These are phyloP conservation scores for Anguilla marmorata DNA, from an alignment of 2,797 vertebrate genomes.

Conservation along the genomic window DNA sequence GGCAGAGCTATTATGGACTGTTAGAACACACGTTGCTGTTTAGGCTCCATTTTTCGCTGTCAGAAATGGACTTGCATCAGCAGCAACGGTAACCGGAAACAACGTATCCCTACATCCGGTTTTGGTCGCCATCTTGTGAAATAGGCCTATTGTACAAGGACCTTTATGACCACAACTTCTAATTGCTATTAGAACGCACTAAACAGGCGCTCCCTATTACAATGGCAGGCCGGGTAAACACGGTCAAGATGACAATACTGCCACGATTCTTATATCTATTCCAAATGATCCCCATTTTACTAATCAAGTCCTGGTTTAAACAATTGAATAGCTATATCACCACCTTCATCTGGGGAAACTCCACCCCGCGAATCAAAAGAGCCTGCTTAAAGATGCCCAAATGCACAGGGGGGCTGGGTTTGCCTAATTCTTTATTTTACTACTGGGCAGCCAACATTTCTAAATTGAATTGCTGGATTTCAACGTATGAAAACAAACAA, in stretches of 20 bases:
- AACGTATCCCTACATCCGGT: too few relatives aligned
- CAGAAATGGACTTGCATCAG: too few relatives aligned
- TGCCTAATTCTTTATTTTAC: constrained; percentile 21
- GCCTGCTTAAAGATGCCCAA: constrained; percentile 17
- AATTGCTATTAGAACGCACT: not conserved
- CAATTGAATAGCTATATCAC: constrained; percentile 23
- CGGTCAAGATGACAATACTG: constrained; percentile 32
- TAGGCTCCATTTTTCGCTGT: too few relatives aligned
- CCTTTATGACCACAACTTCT: constrained; percentile 12
- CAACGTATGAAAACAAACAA: constrained; percentile 8
- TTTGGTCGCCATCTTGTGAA: too few relatives aligned
- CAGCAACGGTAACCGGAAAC: too few relatives aligned
- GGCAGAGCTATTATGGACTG: too few relatives aligned
- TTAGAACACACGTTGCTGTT: too few relatives aligned
- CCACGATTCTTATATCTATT: constrained; percentile 31
- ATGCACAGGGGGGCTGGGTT: not conserved
- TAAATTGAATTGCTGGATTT: constrained; percentile 22
- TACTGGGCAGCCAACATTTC: constrained; percentile 23
- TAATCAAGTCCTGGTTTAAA: constrained; percentile 26
- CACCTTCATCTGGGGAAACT: constrained; percentile 25
- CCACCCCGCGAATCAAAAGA: constrained; percentile 18
- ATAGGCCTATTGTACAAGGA: not conserved
- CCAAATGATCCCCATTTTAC: constrained; percentile 13
- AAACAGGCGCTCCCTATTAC: constrained; percentile 17
- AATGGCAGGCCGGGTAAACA: constrained; percentile 16